Evolutionary conservation across 2,113 vertebrate genomes (phyloP).

Genomic region (Epinephelus lanceolatus): DNA sequence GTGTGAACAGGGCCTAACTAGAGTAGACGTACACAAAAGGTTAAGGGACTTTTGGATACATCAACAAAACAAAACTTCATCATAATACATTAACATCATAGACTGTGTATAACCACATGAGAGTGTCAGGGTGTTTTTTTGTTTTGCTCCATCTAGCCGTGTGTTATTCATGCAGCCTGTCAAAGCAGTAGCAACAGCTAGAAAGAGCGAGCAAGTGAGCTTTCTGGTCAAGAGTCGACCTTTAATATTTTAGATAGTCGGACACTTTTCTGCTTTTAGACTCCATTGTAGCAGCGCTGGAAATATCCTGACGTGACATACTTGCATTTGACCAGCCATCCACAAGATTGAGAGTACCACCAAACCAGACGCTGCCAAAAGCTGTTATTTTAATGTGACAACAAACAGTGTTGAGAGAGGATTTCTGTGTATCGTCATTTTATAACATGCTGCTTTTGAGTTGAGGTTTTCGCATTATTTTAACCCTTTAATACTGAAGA

Average conservation of each 20-base stretch:
- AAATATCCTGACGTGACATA: conserved; percentile 62
- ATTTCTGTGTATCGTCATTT: background rate
- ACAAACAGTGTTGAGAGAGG: background rate
- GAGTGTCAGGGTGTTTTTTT: conserved; percentile 1
- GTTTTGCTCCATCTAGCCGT: background rate
- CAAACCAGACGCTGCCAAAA: conserved; percentile 1
- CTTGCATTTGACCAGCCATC: conserved; percentile 59
- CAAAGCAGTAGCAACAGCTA: conserved; percentile 17
- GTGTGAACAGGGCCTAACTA: background rate
- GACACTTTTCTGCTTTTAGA: conserved; percentile 71
- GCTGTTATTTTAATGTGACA: background rate
- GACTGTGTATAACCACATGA: background rate
- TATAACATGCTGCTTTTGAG: background rate
- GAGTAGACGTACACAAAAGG: background rate
- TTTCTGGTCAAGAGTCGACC: conserved; percentile 58
- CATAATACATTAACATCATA: background rate
- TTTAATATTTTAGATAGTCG: conserved; percentile 75
- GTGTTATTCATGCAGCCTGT: conserved; percentile 33
- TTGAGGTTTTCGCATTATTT: background rate
- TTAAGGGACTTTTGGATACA: background rate
- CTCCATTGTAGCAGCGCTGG: conserved; percentile 47
- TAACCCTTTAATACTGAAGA: background rate
- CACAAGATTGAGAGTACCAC: background rate
- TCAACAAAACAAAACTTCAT: background rate
- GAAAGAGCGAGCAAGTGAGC: conserved; percentile 22